Evolutionary conservation across 2,113 vertebrate species (phyloP), one percentile per base, ranked within the genome.

Genomic region (Bufo gargarizans): DNA sequence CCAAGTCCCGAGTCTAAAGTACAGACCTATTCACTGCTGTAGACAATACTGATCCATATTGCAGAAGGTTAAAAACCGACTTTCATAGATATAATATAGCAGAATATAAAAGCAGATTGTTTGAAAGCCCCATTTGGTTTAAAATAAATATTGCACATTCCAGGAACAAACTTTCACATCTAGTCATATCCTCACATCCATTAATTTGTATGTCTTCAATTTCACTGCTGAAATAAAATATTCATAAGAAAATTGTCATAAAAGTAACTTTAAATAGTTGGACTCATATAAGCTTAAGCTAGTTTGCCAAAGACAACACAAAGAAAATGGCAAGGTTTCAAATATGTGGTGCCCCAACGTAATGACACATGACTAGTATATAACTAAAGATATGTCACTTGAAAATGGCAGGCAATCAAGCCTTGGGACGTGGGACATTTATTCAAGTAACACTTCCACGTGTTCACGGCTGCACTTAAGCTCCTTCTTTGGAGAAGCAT

Each of bases 171-270:
- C 17, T 79, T 69, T 81, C 59, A 87, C 63, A 87, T 72, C 77
- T 65, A 53, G 71, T 72, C 86, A 58, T n/a, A 81, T 71, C 63
- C 77, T 81, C 33, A 33, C 33, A 33, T 33, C 33, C 33, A 72
- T 87, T 87, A 63, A 72, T 87, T 80, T 87, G 47, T 87, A 71
- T 45, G 78, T 71, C 77, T 87, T 71, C 59, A 81, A 81, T 58
- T 87, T 71, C 53, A 71, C 33, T 81, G 53, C 77, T 71, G 77
- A 87, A 87, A 87, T 81, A 81, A 58, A 81, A 81, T 67, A 71
- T 80, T 81, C 86, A 81, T 58, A 87, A 55, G 49, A 72, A 80
- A 69, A 87, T 87, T 87, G 86, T 50, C 86, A 87, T 43, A 81
- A 87, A 71, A 72, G 19, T 80, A 59, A 87, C 49, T 81, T 71